Conservation (phyloP, 2,113 vertebrate species). For the Chaetops frenatus region DNA sequence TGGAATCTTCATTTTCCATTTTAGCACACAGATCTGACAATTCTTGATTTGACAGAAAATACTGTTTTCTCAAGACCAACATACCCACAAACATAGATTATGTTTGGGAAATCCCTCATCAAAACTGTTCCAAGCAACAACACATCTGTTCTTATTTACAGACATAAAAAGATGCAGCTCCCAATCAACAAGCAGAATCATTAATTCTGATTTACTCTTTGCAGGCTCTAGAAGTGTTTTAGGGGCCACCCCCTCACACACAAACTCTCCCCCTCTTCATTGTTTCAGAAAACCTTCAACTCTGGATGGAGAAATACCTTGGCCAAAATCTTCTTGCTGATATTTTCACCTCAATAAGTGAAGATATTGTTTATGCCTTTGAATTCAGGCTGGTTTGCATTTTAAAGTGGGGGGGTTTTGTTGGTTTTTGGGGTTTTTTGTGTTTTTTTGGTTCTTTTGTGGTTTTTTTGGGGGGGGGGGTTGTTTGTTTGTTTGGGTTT, state of each 20-base stretch:
- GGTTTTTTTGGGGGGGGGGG: too few species aligned
- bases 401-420: background rate
- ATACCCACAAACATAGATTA: background rate
- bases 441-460: too few species aligned
- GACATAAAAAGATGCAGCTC: background rate
- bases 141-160: slow-evolving; percentile 67
- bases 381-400: slow-evolving; percentile 17
- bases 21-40: background rate
- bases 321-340: background rate
- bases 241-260: background rate
- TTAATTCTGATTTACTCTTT: slow-evolving; percentile 16
- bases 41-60: slow-evolving; percentile 8
- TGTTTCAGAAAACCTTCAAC: background rate
- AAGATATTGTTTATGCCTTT: background rate
- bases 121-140: slow-evolving; percentile 11
- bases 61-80: background rate
- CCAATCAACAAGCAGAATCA: background rate
- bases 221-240: background rate
- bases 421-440: too few species aligned
- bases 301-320: background rate
- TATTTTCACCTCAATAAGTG: background rate
- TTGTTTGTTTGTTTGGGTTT: too few species aligned
- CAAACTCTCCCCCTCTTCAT: background rate
- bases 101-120: slow-evolving; percentile 53
- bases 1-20: background rate